Percentiles rank a stretch among this genome's conserved stretches.
phyloP scores from a whole-genome alignment of 1,140 invertebrate species.

The Ylistrum balloti region DNA sequence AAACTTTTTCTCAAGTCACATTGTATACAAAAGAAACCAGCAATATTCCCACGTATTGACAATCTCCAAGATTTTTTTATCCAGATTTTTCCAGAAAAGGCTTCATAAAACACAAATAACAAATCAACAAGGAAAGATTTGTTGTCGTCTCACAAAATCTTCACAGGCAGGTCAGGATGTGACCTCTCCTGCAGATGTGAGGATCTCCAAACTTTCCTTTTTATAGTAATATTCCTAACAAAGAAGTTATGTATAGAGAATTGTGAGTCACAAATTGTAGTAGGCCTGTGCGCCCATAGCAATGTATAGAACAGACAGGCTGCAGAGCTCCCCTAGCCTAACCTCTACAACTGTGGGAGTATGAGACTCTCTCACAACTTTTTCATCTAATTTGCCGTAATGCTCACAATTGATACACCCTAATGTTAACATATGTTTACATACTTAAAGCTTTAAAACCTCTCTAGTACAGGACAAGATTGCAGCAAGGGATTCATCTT shows the following conservation, averaged over 20 bases:
- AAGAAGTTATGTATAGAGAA: neutral
- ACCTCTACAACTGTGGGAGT: constrained; percentile 29
- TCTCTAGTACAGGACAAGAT: neutral
- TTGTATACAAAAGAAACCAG: neutral
- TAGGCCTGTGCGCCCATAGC: neutral
- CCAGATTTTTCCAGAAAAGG: neutral
- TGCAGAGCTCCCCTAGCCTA: neutral
- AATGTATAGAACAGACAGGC: neutral
- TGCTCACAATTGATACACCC: constrained; percentile 25
- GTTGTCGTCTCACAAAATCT: neutral
- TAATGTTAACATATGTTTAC: constrained; percentile 30
- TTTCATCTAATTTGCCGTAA: constrained; percentile 14
- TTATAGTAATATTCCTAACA: constrained; percentile 7
- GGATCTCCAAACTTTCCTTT: neutral
- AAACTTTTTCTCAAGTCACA: neutral
- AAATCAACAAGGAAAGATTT: neutral
- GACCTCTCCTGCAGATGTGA: constrained; percentile 30
- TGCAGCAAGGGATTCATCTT: constrained; percentile 30
- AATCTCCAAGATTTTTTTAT: neutral
- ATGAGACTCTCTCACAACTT: neutral
- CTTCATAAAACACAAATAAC: neutral
- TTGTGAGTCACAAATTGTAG: neutral
- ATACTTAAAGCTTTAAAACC: constrained; percentile 34
- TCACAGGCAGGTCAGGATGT: constrained; percentile 16
- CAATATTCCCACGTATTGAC: constrained; percentile 14